These are phyloP conservation scores for Caenorhabditis inopinata DNA, from an alignment of 1,140 invertebrate species.

Conservation along the genomic window DNA sequence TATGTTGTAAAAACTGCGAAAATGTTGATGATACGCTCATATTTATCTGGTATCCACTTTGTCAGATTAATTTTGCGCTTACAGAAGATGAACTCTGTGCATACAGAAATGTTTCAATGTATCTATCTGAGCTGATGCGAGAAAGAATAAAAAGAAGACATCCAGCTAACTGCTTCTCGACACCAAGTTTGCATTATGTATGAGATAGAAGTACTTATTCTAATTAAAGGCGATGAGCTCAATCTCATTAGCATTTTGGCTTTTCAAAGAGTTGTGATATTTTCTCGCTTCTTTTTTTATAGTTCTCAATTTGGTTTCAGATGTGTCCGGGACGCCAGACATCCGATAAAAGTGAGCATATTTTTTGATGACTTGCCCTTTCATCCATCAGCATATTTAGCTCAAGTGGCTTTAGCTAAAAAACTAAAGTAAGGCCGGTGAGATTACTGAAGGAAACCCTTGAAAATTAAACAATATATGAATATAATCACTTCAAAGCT, in stretches of 20 bases:
- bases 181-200: constrained; percentile 31
- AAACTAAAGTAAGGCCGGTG: too few relatives aligned
- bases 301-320: not conserved
- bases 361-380: too few relatives aligned
- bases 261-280: not conserved
- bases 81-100: not conserved
- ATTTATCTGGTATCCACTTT: not conserved
- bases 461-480: too few relatives aligned
- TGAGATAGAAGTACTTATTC: constrained; percentile 22
- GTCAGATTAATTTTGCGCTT: not conserved
- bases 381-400: too few relatives aligned
- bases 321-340: too few relatives aligned
- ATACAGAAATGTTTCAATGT: not conserved
- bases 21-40: constrained; percentile 27
- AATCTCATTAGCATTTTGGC: constrained; percentile 2
- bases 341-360: too few relatives aligned
- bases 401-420: too few relatives aligned
- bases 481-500: too few relatives aligned
- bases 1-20: constrained; percentile 14
- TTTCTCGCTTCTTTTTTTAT: not conserved
- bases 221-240: constrained; percentile 20
- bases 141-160: not conserved
- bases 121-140: not conserved
- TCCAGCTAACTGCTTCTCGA: not conserved
- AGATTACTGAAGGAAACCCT: too few relatives aligned